Conservation (phyloP, 2,113 vertebrate genomes). For the Tamias sibiricus region DNA sequence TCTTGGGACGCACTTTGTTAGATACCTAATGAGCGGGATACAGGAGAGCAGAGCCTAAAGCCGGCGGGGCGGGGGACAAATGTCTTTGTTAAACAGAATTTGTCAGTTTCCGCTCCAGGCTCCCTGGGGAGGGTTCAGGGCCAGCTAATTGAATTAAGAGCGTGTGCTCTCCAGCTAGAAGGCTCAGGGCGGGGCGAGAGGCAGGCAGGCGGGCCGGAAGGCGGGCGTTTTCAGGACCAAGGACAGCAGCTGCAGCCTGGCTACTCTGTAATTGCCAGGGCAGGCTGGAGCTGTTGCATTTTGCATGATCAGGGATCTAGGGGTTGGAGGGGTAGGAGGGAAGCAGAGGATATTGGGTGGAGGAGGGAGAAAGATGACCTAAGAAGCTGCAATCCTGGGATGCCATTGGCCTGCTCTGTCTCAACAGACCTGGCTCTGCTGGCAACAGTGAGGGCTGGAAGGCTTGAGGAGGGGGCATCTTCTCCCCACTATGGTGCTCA, state of each 20-base stretch:
- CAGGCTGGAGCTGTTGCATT: slow-evolving; percentile 84
- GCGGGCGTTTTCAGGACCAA: slow-evolving; percentile 83
- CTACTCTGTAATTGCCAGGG: slow-evolving; percentile 82
- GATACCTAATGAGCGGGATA: slow-evolving; percentile 88
- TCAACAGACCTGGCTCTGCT: slow-evolving; percentile 40
- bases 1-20: slow-evolving; percentile 86
- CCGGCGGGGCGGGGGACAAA: slow-evolving; percentile 57
- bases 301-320: slow-evolving; percentile 82
- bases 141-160: slow-evolving; percentile 96
- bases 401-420: slow-evolving; percentile 45
- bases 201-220: slow-evolving; percentile 70
- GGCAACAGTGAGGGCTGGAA: not conserved
- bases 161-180: slow-evolving; percentile 82
- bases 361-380: slow-evolving; percentile 20
- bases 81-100: slow-evolving; percentile 93
- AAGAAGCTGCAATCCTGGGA: not conserved
- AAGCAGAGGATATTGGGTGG: not conserved
- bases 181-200: slow-evolving; percentile 71
- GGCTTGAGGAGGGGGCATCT: not conserved
- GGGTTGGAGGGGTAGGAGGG: not conserved
- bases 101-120: slow-evolving; percentile 76
- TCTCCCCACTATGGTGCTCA: not conserved
- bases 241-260: slow-evolving; percentile 84
- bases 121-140: slow-evolving; percentile 92
- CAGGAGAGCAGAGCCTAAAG: slow-evolving; percentile 79